Evolutionary conservation across 2,113 vertebrate species (phyloP).

Genomic region (Butorides virescens): DNA sequence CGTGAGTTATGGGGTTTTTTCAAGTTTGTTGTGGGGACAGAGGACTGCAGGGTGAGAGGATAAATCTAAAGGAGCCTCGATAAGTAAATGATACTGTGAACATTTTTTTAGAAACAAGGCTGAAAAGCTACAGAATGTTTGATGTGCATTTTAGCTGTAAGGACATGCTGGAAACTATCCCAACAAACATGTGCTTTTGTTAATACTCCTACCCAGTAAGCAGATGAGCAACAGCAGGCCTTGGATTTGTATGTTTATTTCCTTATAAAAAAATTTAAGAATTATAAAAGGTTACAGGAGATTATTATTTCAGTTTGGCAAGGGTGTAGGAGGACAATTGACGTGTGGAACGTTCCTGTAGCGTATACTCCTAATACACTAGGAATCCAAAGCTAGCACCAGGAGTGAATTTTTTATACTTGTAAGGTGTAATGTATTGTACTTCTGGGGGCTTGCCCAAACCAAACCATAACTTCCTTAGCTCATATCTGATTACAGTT

Average conservation of each 20-base stretch:
- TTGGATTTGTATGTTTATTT: not conserved
- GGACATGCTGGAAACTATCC: not conserved
- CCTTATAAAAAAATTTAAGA: not conserved
- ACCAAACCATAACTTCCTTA: not conserved
- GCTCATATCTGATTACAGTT: not conserved
- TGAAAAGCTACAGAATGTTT: not conserved
- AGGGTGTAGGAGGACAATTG: not conserved
- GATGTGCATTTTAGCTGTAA: not conserved
- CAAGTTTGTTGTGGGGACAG: not conserved
- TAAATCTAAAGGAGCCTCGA: not conserved
- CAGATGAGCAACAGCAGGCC: not conserved
- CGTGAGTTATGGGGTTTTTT: slow-evolving; percentile 73
- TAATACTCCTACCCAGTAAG: not conserved
- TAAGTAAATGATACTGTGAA: not conserved
- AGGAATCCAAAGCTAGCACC: not conserved
- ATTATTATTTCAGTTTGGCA: not conserved
- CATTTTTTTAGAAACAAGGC: not conserved
- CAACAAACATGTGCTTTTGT: not conserved
- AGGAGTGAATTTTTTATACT: not conserved
- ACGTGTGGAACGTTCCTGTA: not conserved
- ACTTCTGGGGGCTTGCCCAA: not conserved
- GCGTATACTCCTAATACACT: not conserved
- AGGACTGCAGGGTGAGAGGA: not conserved
- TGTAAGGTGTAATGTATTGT: not conserved
- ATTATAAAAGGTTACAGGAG: not conserved